Percentiles rank a stretch among this genome's conserved stretches.
Evolutionary conservation across 2,113 vertebrate genomes (phyloP).

Genomic region (Erinaceus europaeus): DNA sequence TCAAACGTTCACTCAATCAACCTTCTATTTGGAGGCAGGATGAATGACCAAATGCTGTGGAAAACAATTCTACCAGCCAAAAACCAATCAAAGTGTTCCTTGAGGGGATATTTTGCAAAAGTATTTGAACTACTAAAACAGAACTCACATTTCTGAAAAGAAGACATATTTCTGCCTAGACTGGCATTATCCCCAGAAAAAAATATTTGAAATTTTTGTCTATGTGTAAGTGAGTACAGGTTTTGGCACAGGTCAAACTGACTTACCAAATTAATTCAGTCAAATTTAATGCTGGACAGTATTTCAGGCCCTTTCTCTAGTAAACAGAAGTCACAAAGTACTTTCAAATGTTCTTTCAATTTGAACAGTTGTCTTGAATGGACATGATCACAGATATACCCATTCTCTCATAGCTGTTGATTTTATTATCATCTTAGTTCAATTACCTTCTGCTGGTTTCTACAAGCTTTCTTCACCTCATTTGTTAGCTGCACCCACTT

Average conservation of each 20-base stretch:
- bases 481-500: neutral
- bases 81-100: conserved; percentile 44
- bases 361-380: neutral
- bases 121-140: conserved; percentile 42
- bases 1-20: conserved; percentile 48
- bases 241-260: neutral
- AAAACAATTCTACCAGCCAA: conserved; percentile 35
- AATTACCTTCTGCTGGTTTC: neutral
- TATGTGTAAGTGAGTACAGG: neutral
- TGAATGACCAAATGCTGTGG: conserved; percentile 19
- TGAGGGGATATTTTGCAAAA: conserved; percentile 17
- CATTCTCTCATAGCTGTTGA: neutral
- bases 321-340: neutral
- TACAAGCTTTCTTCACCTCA: neutral
- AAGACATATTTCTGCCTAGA: neutral
- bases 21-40: conserved; percentile 37
- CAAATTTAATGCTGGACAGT: neutral
- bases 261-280: neutral
- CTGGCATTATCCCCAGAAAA: neutral
- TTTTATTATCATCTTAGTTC: neutral
- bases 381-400: neutral
- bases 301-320: neutral
- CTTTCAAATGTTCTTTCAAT: neutral
- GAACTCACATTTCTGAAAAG: conserved; percentile 32
- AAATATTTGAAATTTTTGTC: conserved; percentile 29